Base-by-base conservation (phyloP, 2,113 vertebrate species). In the Strix uralensis region DNA sequence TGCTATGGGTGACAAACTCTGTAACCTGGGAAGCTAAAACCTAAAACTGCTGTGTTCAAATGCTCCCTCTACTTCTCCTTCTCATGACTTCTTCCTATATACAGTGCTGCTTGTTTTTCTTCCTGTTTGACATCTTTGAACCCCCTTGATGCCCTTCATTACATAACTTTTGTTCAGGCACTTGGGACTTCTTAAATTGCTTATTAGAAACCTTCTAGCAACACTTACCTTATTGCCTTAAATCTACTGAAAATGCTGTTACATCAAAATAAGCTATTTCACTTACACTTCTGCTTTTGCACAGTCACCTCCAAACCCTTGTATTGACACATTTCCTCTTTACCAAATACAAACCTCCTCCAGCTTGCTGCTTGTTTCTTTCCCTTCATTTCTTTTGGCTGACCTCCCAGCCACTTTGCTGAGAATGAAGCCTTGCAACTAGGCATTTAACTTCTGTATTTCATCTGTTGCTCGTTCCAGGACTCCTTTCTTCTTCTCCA, bases 231-330 rank as follows among this genome's bases (percentile, higher is more conserved):
- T 94, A 78, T 90, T 94, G 71, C 47, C 58, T 94, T 79, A 88
- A 94, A 92, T 88, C 82, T 88, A 63, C 36, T 13, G 70, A 90
- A 92, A 92, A 65, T 29, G 77, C 69, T 95, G 86, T 93, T 82
- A 67, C 79, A 82, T 91, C 90, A 84, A 93, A 97, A 96, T 94
- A 90, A 74, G 63, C 79, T 86, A 63, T 93, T 96, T 94, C 90
- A 54, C 72, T 95, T 92, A 94, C 88, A 81, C 72, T 95, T 93
- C 72, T 90, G 75, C 88, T 70, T 93, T 88, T 91, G 44, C 65
- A 79, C 84, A 93, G 86, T 95, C 96, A 94, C 86, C 83, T 96
- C 88, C 88, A 97, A 96, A 93, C 44, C 38, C 72, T 79, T 94
- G 80, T 96, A 86, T 71, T 40, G 95, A 92, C 86, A 86, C 69